A percentile compares a stretch with the other conserved stretches of the same genome.
These are phyloP conservation scores for Phalacrocorax brasilianus DNA, from an alignment of 2,113 vertebrate genomes.

Conservation along the genomic window DNA sequence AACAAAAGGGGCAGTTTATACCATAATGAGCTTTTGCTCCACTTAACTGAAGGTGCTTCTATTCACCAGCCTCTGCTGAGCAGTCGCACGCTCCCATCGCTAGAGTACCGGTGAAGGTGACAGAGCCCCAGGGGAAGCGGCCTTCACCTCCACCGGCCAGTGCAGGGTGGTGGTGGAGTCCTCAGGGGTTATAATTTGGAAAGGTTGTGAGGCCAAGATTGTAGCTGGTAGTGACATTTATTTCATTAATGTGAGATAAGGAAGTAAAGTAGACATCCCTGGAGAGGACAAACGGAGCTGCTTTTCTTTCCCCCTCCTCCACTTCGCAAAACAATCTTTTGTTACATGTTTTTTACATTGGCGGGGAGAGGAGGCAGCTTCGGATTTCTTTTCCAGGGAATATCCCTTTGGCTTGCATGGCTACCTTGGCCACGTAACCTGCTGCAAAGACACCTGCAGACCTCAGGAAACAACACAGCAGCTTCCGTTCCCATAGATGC, in stretches of 20 bases:
- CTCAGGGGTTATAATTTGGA: not conserved
- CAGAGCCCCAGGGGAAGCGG: not conserved
- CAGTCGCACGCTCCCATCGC: not conserved
- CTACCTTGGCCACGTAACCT: not conserved
- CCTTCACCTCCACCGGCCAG: not conserved
- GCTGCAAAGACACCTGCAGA: not conserved
- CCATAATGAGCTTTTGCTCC: not conserved
- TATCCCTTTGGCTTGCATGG: not conserved
- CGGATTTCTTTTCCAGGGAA: conserved; percentile 1
- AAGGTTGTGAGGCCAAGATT: not conserved
- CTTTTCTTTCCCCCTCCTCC: not conserved
- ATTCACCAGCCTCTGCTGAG: not conserved
- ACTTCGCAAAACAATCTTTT: not conserved
- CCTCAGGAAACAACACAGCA: not conserved
- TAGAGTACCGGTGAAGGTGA: not conserved
- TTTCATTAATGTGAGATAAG: not conserved
- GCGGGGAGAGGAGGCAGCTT: not conserved
- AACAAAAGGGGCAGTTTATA: not conserved
- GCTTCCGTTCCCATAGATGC: not conserved
- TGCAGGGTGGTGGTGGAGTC: not conserved
- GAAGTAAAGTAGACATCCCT: not conserved
- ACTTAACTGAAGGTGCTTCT: not conserved
- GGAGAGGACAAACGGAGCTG: not conserved
- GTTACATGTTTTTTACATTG: not conserved
- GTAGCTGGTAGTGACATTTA: not conserved